Base-by-base conservation (phyloP, 2,888 invertebrate genomes). In the Andricus curvator region DNA sequence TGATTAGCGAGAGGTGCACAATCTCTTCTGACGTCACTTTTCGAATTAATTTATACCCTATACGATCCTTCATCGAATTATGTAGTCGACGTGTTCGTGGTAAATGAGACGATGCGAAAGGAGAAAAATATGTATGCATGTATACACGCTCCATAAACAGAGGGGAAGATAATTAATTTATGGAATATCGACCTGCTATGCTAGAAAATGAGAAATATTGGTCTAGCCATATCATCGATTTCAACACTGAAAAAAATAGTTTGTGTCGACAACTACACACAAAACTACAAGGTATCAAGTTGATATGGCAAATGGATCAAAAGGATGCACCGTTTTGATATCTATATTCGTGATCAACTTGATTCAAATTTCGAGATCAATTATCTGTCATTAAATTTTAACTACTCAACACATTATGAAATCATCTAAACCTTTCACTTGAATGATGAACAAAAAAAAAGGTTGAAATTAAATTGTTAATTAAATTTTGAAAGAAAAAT, bases 21-120 rank as follows among this genome's bases (percentile, higher is more conserved):
- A 29, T 51, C 29, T 51, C 29, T 70, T 70, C 20, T 68, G 48
- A 68, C 9, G 25, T 51, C 29, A 48, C 51, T 70, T 51, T 20
- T 48, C 29, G 51, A 70, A 51, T 29, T 20, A 70, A 70, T 70
- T 70, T 70, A 70, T 68, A 68, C 29, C 20, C 70, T 51, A 15
- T 51, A 44, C 67, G 44, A 67, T 67, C 20, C 41, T 15, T 67
- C 67, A 41, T 22, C 22, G 41, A 67, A 67, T 67, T 67, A 41
- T 44, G 66, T 5, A 33, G n/a, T 33, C 25, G 65, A 65, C 65
- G 8, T 37, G 33, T 65, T 65, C 17, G 65, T 25, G 64, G 51
- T 51, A 51, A 51, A 51, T 51, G 51, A 62, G 25, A 66, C 66
- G 37, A 64, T 29, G 29, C 64, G 64, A 64, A 64, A 64, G 29